Evolutionary conservation across 2,113 vertebrate genomes (phyloP).

Genomic region (Cricetomys ansorgei): DNA sequence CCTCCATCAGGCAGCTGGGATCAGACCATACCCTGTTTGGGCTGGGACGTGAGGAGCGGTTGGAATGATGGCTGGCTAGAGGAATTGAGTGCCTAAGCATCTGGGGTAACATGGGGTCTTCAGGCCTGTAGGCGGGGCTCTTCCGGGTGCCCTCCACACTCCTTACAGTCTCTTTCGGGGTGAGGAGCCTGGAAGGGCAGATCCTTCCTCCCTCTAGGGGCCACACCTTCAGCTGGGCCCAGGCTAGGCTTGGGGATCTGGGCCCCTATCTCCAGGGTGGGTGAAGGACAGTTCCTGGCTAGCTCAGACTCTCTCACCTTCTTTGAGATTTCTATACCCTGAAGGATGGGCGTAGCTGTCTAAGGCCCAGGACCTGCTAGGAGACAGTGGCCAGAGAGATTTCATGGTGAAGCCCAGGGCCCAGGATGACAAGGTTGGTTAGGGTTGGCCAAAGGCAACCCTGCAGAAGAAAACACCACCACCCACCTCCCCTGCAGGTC

Average conservation of each 20-base stretch:
- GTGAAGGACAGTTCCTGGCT: not conserved
- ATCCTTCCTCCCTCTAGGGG: not conserved
- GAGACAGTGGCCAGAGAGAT: not conserved
- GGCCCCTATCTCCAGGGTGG: not conserved
- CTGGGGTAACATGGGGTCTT: slow-evolving; percentile 52
- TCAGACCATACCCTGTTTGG: not conserved
- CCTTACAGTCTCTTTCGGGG: not conserved
- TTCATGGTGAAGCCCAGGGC: not conserved
- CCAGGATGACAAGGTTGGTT: not conserved
- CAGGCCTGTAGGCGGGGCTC: not conserved
- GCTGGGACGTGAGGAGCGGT: not conserved
- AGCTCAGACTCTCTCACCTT: not conserved
- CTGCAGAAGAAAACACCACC: not conserved
- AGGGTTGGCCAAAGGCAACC: not conserved
- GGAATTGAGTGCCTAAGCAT: slow-evolving; percentile 19
- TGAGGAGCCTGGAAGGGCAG: not conserved
- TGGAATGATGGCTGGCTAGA: not conserved
- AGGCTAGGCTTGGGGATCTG: not conserved
- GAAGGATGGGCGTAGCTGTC: not conserved
- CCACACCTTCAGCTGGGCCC: not conserved
- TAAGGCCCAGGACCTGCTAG: not conserved
- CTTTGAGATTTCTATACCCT: fast-evolving
- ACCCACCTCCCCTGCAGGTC: not conserved
- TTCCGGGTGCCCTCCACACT: not conserved
- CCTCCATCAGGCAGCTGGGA: not conserved